Evolutionary conservation across 2,113 vertebrate species (phyloP), one percentile per base, ranked within the genome.

Genomic region (Laticauda laticaudata): DNA sequence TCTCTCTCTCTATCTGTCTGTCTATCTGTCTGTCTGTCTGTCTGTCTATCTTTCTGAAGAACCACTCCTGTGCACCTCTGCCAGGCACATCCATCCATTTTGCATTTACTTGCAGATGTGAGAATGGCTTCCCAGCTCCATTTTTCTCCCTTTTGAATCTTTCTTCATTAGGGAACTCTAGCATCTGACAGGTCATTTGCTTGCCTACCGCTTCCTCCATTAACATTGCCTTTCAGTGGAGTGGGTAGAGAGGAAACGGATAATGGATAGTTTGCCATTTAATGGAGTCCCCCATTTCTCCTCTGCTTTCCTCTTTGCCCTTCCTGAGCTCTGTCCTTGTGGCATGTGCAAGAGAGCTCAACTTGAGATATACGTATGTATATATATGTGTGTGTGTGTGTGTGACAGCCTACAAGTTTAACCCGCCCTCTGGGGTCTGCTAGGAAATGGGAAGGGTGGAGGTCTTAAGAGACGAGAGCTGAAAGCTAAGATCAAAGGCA

Each of bases 101-200:
- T 94, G 85, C 91, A 39, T 64, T 92, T 11, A 0, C 9, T 5
- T 10, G 69, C 48, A 34, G 92, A 34, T 9, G 20, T 55, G 8
- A 90, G 92, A 87, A 26, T 94, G 94, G 93, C 90, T 86, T 75
- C 15, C 7, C n/a, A 93, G 92, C 94, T 92, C 12, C 56, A 43
- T 45, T 95, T 61, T 29, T 29, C 88, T n/a, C 18, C 93, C 92
- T 95, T 93, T 69, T 91, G 91, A 57, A 95, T 92, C 94, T 94
- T 94, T 94, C 97, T 94, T 94, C 95, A 94, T 94, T 95, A 96
- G 95, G 55, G 92, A 86, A 88, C 93, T 55, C 87, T n/a, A 86
- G 91, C 91, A 92, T 81, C 93, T 96, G 96, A 92, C 96, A 95
- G 96, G 93, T 81, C 90, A 97, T 96, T 94, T 95, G 94, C 94